Percentiles rank a stretch among this genome's conserved stretches.
Evolutionary conservation across 2,888 invertebrate genomes (phyloP).

Genomic region (Sphaerophoria rueppellii): DNA sequence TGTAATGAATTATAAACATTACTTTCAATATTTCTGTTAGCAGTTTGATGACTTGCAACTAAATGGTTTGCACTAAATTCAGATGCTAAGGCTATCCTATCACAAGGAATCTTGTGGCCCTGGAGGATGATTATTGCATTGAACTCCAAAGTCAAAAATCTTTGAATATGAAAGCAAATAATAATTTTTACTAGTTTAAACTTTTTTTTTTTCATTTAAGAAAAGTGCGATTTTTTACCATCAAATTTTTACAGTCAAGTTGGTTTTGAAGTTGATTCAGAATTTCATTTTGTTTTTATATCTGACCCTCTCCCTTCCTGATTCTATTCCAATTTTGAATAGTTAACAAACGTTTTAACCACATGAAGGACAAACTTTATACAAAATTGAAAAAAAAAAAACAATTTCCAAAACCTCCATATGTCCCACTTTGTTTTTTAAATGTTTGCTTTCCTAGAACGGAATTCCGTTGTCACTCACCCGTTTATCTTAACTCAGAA

Average conservation of each 20-base stretch:
- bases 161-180: too few relatives aligned
- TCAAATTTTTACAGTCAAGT: too few relatives aligned
- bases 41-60: background rate
- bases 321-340: slow-evolving; percentile 7
- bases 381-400: slow-evolving; percentile 24
- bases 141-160: too few relatives aligned
- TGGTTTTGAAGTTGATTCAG: background rate
- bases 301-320: background rate
- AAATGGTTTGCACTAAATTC: slow-evolving; percentile 1
- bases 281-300: background rate
- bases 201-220: background rate
- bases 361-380: slow-evolving; percentile 6
- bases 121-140: too few relatives aligned
- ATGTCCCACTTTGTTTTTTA: background rate
- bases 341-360: slow-evolving; percentile 24
- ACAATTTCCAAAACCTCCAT: slow-evolving; percentile 14
- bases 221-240: too few relatives aligned
- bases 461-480: slow-evolving; percentile 71
- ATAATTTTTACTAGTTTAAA: too few relatives aligned
- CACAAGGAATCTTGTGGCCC: too few relatives aligned
- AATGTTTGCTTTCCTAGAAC: slow-evolving; percentile 15
- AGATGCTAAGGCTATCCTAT: too few relatives aligned
- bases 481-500: slow-evolving; percentile 57
- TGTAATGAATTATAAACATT: background rate
- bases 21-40: background rate